Evolutionary conservation across 1,140 invertebrate species (phyloP).

Genomic region (Kradibia gibbosae): DNA sequence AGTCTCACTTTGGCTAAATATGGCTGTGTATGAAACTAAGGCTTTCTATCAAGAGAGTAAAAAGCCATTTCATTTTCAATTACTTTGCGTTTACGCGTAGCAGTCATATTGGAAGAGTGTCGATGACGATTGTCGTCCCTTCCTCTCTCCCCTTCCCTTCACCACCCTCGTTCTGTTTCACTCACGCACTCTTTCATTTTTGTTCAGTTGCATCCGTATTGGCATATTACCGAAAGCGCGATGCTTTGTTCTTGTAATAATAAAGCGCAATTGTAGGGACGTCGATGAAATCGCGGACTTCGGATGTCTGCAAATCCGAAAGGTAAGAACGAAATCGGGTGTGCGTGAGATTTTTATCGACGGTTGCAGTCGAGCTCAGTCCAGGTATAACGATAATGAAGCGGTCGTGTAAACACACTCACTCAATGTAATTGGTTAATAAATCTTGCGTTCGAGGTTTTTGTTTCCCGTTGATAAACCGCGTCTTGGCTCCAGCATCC

Average conservation of each 20-base stretch:
- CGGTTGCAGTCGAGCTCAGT: not conserved
- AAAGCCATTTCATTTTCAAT: too few species aligned
- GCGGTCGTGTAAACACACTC: constrained; percentile 44
- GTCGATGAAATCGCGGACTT: constrained; percentile 15
- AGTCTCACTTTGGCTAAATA: too few species aligned
- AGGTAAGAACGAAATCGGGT: constrained; percentile 15
- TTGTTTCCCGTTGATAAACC: constrained; percentile 16
- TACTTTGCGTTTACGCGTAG: too few species aligned
- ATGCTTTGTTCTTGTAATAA: not conserved
- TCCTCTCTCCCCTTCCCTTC: not conserved
- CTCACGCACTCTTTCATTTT: not conserved
- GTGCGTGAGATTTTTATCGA: constrained; percentile 37
- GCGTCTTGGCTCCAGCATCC: not conserved
- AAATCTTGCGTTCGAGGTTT: constrained; percentile 42
- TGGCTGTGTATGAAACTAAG: too few species aligned
- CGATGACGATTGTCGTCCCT: not conserved
- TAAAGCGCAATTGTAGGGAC: constrained; percentile 13
- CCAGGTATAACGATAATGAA: constrained; percentile 33
- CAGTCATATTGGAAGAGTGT: not conserved
- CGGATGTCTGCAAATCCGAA: not conserved
- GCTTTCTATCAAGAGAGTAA: too few species aligned
- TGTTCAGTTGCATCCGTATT: too few species aligned
- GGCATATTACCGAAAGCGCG: constrained; percentile 19
- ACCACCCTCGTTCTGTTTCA: not conserved
- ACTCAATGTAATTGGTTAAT: constrained; percentile 49